Base-by-base conservation (phyloP, 2,113 vertebrate species). In the human (Homo sapiens) region DNA sequence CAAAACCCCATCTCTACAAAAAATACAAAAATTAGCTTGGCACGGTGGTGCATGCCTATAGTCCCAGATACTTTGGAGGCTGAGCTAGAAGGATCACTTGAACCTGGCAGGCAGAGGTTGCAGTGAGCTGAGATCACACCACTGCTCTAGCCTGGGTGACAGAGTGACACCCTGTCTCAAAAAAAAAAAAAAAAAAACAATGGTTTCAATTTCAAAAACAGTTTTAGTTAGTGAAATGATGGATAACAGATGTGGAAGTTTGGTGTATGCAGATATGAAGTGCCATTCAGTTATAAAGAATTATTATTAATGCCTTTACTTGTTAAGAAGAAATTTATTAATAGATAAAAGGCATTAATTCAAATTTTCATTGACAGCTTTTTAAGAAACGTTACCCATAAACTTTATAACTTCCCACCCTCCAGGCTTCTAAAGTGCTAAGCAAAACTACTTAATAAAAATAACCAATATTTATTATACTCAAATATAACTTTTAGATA, bases 361-460 rank as follows among this genome's bases (percentile, higher is more conserved):
- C 48, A 94, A 76, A 87, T 87, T 83, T 96, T 96, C 83, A 83
- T 35, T 76, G 52, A 68, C 20, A 76, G 3, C n/a, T 66, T 93
- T 96, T 90, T 6, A 88, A 88, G 80, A 86, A 89, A 90, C 59
- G 23, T 52, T 95, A 52, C 3, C 30, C 32, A 86, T 55, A 93
- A 90, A 79, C 38, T 78, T 92, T 7, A 35, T 64, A 93, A 96
- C 4, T 64, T 80, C 43, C 61, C 52, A 91, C 89, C 12, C 25
- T 89, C 87, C 27, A 89, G 59, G 85, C 8, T 89, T 89, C 86
- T 89, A 72, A 92, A 76, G 20, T 84, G 48, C 76, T 90, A 93
- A 93, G 35, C 61, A 88, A 87, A 94, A 96, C 86, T 61, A 90
- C n/a, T 90, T 88, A 66, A 50, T 73, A 79, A 96, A 88, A 61